Evolutionary conservation across 2,888 invertebrate species (phyloP).

Genomic region (Temnothorax unifasciatus): DNA sequence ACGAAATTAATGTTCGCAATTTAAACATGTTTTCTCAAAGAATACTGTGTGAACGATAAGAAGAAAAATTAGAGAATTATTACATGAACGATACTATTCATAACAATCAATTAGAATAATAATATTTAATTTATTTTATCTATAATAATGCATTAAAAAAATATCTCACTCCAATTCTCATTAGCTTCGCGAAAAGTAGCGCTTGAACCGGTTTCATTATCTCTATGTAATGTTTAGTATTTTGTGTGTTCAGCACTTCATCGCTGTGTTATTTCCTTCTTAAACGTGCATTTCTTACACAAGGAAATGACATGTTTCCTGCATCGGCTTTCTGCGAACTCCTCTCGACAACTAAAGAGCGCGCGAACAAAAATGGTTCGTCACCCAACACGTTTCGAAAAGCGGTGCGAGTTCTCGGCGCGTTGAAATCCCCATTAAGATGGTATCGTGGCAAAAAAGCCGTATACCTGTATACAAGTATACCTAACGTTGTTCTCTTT

Average conservation of each 20-base stretch:
- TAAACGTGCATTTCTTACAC: slow-evolving; percentile 50
- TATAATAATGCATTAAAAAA: not conserved
- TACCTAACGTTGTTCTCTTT: slow-evolving; percentile 44
- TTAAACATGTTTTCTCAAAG: slow-evolving; percentile 1
- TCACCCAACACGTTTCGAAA: slow-evolving; percentile 63
- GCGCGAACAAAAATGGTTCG: slow-evolving; percentile 63
- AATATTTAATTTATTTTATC: not conserved
- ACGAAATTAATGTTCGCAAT: not conserved
- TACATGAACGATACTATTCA: not conserved
- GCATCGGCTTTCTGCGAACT: slow-evolving; percentile 68
- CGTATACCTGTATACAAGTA: slow-evolving; percentile 5
- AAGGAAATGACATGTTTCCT: slow-evolving; percentile 53
- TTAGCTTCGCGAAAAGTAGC: slow-evolving; percentile 30
- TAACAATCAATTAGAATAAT: not conserved
- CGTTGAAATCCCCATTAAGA: slow-evolving; percentile 53
- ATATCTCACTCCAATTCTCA: not conserved
- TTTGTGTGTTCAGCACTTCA: slow-evolving; percentile 62
- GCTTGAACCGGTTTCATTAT: slow-evolving; percentile 45
- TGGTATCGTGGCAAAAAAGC: slow-evolving; percentile 36
- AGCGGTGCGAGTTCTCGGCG: slow-evolving; percentile 55
- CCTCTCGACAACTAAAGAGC: slow-evolving; percentile 30
- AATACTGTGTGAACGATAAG: not conserved
- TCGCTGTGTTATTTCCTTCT: slow-evolving; percentile 60
- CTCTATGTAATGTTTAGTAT: slow-evolving; percentile 54
- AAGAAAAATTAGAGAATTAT: not conserved